Percentiles rank a stretch among this genome's conserved stretches.
Evolutionary conservation across 2,888 invertebrate genomes (phyloP).

Genomic region (Pherbina coryleti): DNA sequence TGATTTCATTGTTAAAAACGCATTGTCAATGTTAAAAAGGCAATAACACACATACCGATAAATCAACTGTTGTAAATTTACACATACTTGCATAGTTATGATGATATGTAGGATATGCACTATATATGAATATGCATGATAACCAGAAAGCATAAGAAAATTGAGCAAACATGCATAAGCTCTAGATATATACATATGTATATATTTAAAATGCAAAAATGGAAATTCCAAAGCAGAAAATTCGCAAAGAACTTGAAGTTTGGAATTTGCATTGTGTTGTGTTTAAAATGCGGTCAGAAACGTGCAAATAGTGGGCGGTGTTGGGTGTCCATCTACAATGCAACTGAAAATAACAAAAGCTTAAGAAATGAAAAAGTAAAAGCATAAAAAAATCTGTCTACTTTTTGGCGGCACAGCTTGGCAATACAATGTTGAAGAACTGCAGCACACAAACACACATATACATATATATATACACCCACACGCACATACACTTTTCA

Average conservation of each 20-base stretch:
- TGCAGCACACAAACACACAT: not conserved
- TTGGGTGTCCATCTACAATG: not conserved
- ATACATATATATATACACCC: not conserved
- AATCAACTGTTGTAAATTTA: too few species aligned
- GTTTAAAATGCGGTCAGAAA: slow-evolving; percentile 31
- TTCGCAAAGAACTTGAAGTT: slow-evolving; percentile 18
- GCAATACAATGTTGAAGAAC: slow-evolving; percentile 15
- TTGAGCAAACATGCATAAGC: too few species aligned
- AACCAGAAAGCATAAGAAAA: too few species aligned
- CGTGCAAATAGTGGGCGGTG: slow-evolving; percentile 11
- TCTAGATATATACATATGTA: not conserved
- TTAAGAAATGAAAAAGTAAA: not conserved
- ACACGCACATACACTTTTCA: not conserved
- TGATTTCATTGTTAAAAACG: slow-evolving; percentile 19
- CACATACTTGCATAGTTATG: too few species aligned
- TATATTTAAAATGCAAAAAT: slow-evolving; percentile 11
- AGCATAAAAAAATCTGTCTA: slow-evolving; percentile 7
- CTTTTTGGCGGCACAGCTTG: slow-evolving; percentile 19
- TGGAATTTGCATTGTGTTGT: slow-evolving; percentile 12
- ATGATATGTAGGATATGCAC: too few species aligned
- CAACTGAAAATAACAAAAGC: slow-evolving; percentile 4
- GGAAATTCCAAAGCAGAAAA: slow-evolving; percentile 10
- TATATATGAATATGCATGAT: too few species aligned
- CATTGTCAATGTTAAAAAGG: slow-evolving; percentile 30
- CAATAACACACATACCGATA: too few species aligned